Evolutionary conservation across 2,888 invertebrate species (phyloP).

Genomic region (Branchellion lobata): DNA sequence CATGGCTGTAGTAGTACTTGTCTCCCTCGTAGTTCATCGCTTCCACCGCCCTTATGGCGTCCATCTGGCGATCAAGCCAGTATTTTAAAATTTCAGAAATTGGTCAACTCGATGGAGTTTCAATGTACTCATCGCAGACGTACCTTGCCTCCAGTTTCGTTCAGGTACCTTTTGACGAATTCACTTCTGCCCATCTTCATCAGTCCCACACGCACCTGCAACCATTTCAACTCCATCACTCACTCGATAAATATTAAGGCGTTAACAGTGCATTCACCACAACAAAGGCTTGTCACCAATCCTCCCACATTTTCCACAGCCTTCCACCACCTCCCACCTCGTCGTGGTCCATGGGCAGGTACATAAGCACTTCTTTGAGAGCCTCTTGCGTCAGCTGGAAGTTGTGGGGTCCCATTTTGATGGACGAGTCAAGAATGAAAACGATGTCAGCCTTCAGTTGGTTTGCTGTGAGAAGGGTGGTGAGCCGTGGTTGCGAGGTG

Average conservation of each 20-base stretch:
- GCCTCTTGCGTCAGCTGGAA: slow-evolving; percentile 54
- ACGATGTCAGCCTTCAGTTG: slow-evolving; percentile 56
- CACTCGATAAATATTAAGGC: no score
- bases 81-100: not conserved
- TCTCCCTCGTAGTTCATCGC: slow-evolving; percentile 48
- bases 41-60: slow-evolving; percentile 49
- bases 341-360: slow-evolving; percentile 54
- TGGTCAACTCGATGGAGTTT: not conserved
- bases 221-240: no score
- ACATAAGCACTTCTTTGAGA: slow-evolving; percentile 53
- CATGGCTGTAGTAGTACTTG: slow-evolving; percentile 43
- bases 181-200: slow-evolving; percentile 47
- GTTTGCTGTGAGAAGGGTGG: slow-evolving; percentile 52
- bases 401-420: slow-evolving; percentile 46
- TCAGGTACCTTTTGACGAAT: slow-evolving; percentile 38
- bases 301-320: no score
- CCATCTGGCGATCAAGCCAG: not conserved
- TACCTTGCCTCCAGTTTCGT: slow-evolving; percentile 42
- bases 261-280: no score
- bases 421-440: slow-evolving; percentile 54
- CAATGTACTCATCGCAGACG: no score
- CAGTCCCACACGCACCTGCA: slow-evolving; percentile 47
- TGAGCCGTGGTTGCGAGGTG: not conserved
- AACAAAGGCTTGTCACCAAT: no score
- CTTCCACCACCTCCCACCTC: slow-evolving; percentile 45